A percentile compares a stretch with the other conserved stretches of the same genome.
Conservation (phyloP, 2,113 vertebrate species). For the Arothron firmamentum region DNA sequence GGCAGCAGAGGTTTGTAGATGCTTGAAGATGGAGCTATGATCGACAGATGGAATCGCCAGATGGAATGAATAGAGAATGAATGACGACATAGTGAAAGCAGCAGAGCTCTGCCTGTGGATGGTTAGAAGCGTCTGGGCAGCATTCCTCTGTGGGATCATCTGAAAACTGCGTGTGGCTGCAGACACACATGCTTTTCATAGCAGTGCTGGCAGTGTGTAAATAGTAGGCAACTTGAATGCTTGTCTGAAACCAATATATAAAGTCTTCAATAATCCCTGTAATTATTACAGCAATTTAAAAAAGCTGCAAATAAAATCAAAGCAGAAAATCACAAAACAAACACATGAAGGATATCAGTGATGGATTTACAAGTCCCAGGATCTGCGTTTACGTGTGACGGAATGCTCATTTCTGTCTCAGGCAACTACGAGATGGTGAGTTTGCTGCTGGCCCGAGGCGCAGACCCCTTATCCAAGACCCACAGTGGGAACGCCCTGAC, state of each 20-base stretch:
- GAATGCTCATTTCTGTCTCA: conserved; percentile 41
- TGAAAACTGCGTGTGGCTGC: conserved; percentile 47
- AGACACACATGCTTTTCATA: conserved; percentile 30
- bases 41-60: conserved; percentile 9
- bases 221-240: conserved; percentile 17
- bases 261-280: neutral
- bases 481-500: conserved; percentile 84
- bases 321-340: conserved; percentile 3
- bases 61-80: conserved; percentile 27
- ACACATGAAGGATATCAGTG: neutral
- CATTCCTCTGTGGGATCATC: conserved; percentile 55
- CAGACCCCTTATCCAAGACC: conserved; percentile 86
- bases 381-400: conserved; percentile 1
- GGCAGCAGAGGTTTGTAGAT: neutral
- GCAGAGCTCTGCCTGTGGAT: conserved; percentile 39
- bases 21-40: conserved; percentile 22
- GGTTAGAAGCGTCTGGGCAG: conserved; percentile 36
- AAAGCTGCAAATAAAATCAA: neutral
- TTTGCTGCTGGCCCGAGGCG: conserved; percentile 85
- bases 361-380: neutral
- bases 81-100: conserved; percentile 34
- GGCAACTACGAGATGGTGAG: conserved; percentile 98
- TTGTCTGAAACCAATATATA: conserved; percentile 9
- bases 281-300: no score
- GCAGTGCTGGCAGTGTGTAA: conserved; percentile 36